Evolutionary conservation across 2,113 vertebrate genomes (phyloP).

Genomic region (Pachycephala philippinensis): DNA sequence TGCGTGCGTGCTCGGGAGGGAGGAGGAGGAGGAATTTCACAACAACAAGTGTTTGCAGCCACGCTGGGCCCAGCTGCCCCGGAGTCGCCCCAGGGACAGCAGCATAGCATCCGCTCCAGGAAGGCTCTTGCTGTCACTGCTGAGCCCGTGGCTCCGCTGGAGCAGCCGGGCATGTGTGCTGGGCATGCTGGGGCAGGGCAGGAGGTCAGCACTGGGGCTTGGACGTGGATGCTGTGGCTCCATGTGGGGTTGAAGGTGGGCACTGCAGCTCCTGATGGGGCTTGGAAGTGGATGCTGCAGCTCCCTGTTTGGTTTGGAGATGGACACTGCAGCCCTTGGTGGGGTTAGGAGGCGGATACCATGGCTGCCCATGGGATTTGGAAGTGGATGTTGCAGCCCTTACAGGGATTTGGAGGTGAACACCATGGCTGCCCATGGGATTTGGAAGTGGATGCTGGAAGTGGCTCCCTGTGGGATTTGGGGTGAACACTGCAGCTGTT

Average conservation of each 20-base stretch:
- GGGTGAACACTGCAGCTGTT: not conserved
- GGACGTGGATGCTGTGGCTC: not conserved
- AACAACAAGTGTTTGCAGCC: conserved; percentile 53
- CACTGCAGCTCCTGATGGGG: not conserved
- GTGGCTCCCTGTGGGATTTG: not conserved
- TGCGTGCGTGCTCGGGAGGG: conserved; percentile 18
- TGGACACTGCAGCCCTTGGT: not conserved
- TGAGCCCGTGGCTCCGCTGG: not conserved
- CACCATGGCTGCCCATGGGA: not conserved
- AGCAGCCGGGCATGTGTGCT: not conserved
- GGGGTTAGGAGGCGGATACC: not conserved
- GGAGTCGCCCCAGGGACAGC: not conserved
- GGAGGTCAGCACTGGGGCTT: not conserved
- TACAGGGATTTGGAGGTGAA: not conserved
- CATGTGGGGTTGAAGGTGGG: not conserved
- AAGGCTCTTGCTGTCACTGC: not conserved
- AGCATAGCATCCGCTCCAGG: not conserved
- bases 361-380: not conserved
- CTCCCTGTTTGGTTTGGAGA: not conserved
- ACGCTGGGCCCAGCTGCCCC: conserved; percentile 28
- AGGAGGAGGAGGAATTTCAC: conserved; percentile 54
- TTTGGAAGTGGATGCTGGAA: not conserved
- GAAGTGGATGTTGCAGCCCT: not conserved
- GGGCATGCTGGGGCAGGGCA: not conserved
- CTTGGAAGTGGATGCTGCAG: not conserved